These are phyloP conservation scores for Malurus splendens DNA, from an alignment of 2,797 vertebrate species.

Conservation along the genomic window DNA sequence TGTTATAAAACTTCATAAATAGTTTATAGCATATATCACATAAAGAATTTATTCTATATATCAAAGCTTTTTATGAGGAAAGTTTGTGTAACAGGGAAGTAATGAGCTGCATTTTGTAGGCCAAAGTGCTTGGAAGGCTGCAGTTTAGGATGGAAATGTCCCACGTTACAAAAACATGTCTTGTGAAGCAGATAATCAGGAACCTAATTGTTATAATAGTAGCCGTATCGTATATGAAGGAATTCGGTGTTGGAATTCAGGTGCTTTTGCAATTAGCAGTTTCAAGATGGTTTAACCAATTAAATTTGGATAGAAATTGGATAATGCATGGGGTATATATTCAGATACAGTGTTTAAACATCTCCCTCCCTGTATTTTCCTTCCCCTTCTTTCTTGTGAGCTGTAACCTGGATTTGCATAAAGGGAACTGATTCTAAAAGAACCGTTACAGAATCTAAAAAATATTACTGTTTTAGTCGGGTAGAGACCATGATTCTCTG, in stretches of 20 bases:
- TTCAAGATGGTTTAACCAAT: background rate
- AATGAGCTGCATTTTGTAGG: background rate
- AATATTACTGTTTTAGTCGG: background rate
- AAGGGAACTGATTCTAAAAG: constrained; percentile 52
- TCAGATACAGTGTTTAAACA: background rate
- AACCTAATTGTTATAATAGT: background rate
- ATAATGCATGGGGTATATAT: background rate
- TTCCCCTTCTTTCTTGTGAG: constrained; percentile 28
- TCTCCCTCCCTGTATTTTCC: background rate
- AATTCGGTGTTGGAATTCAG: background rate
- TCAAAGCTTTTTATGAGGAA: background rate
- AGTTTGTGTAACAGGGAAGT: background rate
- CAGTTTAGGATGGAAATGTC: background rate
- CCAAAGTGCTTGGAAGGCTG: background rate
- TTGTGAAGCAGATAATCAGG: background rate
- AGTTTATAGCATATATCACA: background rate
- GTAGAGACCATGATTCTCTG: background rate
- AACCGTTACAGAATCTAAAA: constrained; percentile 24
- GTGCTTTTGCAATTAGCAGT: background rate
- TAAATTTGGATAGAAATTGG: background rate
- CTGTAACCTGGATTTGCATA: constrained; percentile 46
- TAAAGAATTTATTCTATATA: background rate
- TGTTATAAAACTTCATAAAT: background rate
- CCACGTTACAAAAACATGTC: background rate
- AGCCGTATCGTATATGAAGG: background rate